Evolutionary conservation across 2,797 vertebrate species (phyloP), one percentile per base, ranked within the genome.

Genomic region (Holocentrus rufus): DNA sequence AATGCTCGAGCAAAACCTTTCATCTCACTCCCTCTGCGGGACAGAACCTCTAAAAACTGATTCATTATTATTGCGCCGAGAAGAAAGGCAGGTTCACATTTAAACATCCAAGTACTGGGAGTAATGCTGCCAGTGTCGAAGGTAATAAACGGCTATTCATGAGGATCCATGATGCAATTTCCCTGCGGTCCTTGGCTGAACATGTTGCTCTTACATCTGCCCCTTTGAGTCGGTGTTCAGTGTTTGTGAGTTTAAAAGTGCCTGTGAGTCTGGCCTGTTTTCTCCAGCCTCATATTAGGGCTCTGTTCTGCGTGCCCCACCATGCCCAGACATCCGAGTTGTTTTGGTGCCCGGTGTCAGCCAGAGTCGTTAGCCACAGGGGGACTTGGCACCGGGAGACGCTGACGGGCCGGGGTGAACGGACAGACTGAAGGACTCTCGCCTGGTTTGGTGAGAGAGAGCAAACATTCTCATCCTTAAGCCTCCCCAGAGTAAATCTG

Each of bases 401-500:
- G 5, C 31, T 27, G 25, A 27, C 13, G 23, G 23, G 52, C 54
- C 2, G 54, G 17, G 17, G 2, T 1, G 2, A 58, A 68, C 0
- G n/a, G 70, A 82, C 72, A 79, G 1, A 18, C 61, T 55, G 25
- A 39, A 66, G 64, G 62, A 50, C 64, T 69, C 34, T 0, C 30
- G 58, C 17, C 20, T 0, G 58, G 58, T 62, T 70, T n/a, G 61
- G 67, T 5, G 15, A 61, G 64, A 61, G 64, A 81, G 56, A 71
- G 56, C 61, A 83, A 84, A 83, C 74, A 76, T 79, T 74, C 70
- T 80, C 23, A 31, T 65, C 25, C 60, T 71, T 69, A 77, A 85
- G 80, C 83, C 66, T 71, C n/a, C 59, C 55, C 34, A 82, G 77
- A 85, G 72, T 71, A 78, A 86, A 79, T 70, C 25, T 60, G 73